These are phyloP conservation scores for Pyrochroa serraticornis DNA, from an alignment of 2,888 invertebrate species.

Conservation along the genomic window DNA sequence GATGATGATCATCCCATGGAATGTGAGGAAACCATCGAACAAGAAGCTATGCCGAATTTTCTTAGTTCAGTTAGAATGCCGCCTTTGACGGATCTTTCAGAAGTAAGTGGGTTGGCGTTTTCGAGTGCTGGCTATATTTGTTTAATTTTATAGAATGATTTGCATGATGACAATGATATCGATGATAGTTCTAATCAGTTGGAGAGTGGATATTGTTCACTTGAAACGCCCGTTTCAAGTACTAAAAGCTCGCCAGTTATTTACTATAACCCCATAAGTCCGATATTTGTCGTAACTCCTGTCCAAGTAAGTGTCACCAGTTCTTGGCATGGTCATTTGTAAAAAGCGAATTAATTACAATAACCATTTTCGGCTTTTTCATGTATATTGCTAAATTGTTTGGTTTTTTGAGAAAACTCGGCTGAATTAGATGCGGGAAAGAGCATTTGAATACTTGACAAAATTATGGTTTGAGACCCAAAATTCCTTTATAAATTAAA, in stretches of 20 bases:
- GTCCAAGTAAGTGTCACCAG: conserved; percentile 44
- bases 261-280: conserved; percentile 50
- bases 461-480: too few relatives aligned
- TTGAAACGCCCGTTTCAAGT: conserved; percentile 22
- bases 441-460: too few relatives aligned
- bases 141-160: conserved; percentile 29
- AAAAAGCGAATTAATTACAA: neutral
- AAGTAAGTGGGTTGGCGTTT: conserved; percentile 1
- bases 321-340: neutral
- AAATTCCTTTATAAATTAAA: too few relatives aligned
- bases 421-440: too few relatives aligned
- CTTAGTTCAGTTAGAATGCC: conserved; percentile 6
- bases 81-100: conserved; percentile 6
- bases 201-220: conserved; percentile 30
- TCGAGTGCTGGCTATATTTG: conserved; percentile 13
- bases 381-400: too few relatives aligned
- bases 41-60: conserved; percentile 12
- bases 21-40: conserved; percentile 8
- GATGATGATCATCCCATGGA: conserved; percentile 17
- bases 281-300: conserved; percentile 50
- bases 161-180: conserved; percentile 29
- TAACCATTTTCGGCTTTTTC: conserved; percentile 7
- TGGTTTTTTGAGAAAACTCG: too few relatives aligned
- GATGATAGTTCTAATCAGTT: conserved; percentile 27
- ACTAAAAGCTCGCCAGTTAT: conserved; percentile 32